phyloP scores from a whole-genome alignment of 2,888 invertebrate genomes.

The Leistus spinibarbis region DNA sequence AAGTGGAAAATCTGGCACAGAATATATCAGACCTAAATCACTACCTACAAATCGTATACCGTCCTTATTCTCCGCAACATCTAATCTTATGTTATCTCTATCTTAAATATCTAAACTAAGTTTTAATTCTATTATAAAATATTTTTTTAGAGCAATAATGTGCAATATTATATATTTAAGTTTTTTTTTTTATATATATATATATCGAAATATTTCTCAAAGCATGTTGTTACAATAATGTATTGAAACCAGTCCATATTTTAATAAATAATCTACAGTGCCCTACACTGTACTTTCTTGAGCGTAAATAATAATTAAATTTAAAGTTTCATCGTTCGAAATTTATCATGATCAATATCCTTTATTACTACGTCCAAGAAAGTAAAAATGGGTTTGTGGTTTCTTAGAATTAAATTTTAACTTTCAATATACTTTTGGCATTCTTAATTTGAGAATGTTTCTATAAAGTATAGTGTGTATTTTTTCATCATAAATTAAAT shows the following conservation, averaged over 20 bases:
- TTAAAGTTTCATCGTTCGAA: too few relatives aligned
- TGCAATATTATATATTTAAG: slow-evolving; percentile 39
- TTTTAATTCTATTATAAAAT: not conserved
- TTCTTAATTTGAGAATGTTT: not conserved
- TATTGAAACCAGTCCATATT: not conserved
- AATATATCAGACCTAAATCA: too few relatives aligned
- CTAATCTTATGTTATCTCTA: not conserved
- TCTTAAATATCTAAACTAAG: not conserved
- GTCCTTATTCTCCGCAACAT: not conserved
- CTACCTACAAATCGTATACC: too few relatives aligned
- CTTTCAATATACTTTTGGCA: not conserved
- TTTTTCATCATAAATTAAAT: not conserved
- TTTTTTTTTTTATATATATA: not conserved
- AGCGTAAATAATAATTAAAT: too few relatives aligned
- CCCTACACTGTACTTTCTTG: too few relatives aligned
- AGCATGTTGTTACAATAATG: not conserved
- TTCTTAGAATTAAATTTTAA: not conserved
- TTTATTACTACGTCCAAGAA: too few relatives aligned
- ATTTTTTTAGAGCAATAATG: slow-evolving; percentile 16
- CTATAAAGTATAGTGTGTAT: not conserved
- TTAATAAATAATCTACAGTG: too few relatives aligned
- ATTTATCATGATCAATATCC: too few relatives aligned
- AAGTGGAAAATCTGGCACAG: too few relatives aligned
- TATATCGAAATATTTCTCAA: not conserved
- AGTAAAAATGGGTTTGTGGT: not conserved